Percentiles rank a stretch among this genome's conserved stretches.
Evolutionary conservation across 2,888 invertebrate genomes (phyloP).

Genomic region (Apotomis capreana): DNA sequence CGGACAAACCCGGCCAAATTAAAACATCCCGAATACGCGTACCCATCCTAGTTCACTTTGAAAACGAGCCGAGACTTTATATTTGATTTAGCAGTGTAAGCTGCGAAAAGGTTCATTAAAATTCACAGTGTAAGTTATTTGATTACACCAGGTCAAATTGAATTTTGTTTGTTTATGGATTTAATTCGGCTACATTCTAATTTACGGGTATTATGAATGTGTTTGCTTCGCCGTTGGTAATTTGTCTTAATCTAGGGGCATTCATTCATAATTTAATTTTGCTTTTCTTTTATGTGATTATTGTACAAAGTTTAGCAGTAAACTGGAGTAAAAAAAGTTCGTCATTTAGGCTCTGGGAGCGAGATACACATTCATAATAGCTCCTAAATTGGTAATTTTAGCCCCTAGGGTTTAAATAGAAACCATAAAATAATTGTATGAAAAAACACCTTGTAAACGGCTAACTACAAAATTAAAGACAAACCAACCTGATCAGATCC

Average conservation of each 20-base stretch:
- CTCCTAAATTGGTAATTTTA: too few species aligned
- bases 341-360: too few species aligned
- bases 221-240: constrained; percentile 4
- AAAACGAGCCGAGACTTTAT: constrained; percentile 40
- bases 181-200: constrained; percentile 39
- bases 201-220: constrained; percentile 26
- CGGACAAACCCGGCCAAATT: constrained; percentile 10
- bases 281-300: neutral
- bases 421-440: too few species aligned
- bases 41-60: constrained; percentile 47
- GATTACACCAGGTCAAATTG: constrained; percentile 41
- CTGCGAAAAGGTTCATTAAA: constrained; percentile 42
- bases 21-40: constrained; percentile 37
- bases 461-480: too few species aligned
- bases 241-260: constrained; percentile 1
- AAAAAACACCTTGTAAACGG: too few species aligned
- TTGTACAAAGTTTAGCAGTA: neutral
- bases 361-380: too few species aligned
- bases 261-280: neutral
- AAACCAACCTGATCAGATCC: too few species aligned
- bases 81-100: constrained; percentile 47
- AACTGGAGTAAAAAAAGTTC: neutral
- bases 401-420: too few species aligned
- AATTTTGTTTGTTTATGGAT: constrained; percentile 39
- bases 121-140: constrained; percentile 43